These are phyloP conservation scores for Dugesia japonica DNA, from an alignment of 2,888 invertebrate species.

Conservation along the genomic window DNA sequence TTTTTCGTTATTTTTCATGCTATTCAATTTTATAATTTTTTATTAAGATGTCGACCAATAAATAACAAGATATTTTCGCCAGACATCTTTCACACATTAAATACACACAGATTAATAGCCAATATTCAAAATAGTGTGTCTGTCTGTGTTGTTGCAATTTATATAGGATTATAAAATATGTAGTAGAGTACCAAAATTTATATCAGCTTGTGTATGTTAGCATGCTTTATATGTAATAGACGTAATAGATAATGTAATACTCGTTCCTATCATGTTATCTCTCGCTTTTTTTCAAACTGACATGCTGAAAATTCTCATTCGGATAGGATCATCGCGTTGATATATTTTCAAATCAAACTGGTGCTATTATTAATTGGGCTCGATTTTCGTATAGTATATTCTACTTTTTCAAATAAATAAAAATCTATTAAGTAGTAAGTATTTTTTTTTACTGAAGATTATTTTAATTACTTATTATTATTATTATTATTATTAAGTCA, in stretches of 20 bases:
- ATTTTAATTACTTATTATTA: too few relatives aligned
- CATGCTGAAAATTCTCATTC: background rate
- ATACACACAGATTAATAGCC: background rate
- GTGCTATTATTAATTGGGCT: background rate
- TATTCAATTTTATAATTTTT: background rate
- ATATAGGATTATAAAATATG: background rate
- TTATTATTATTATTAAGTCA: too few relatives aligned
- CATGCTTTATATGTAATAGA: background rate
- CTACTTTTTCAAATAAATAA: too few relatives aligned
- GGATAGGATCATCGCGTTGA: conserved; percentile 5
- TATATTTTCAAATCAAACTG: conserved; percentile 1
- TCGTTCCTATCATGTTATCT: background rate
- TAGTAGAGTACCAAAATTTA: background rate
- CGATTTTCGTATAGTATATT: too few relatives aligned
- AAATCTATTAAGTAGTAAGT: too few relatives aligned
- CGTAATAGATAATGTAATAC: background rate
- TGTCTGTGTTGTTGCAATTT: conserved; percentile 1
- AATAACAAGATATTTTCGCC: background rate
- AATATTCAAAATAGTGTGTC: background rate
- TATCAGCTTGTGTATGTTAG: background rate
- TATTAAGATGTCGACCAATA: background rate
- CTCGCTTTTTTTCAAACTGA: background rate
- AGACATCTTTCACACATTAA: background rate
- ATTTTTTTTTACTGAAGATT: too few relatives aligned
- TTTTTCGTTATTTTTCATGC: background rate